Evolutionary conservation across 2,113 vertebrate genomes (phyloP), one percentile per base, ranked within the genome.

Genomic region (Lathamus discolor): DNA sequence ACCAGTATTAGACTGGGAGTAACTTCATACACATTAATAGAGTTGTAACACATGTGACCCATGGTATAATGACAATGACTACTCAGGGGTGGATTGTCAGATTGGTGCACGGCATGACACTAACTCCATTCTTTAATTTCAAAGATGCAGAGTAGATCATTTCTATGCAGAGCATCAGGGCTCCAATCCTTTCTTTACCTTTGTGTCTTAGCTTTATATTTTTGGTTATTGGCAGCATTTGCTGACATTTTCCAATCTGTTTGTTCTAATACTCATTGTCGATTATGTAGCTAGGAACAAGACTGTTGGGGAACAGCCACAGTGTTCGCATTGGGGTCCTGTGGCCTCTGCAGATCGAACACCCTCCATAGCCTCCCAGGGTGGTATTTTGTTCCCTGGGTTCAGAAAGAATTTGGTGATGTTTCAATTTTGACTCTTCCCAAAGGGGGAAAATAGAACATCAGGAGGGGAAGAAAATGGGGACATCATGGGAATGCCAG

Each of bases 1-100:
- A 73, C 92, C 81, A 91, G 37, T 51, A 81, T 89, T 94, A 74
- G 86, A 69, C 67, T 85, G 79, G 86, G 88, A 96, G 86, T 91
- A 96, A 94, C 88, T 95, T 95, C 96, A 92, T 95, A 87, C 96
- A 96, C 94, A 87, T 91, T 96, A 94, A 95, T 96, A 94, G 92
- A 94, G 88, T 87, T 96, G 92, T 94, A 87, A 92, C 81, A 93
- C 92, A 68, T 93, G 92, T 94, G 92, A 95, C 92, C 92, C 31
- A 0, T 91, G 81, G 54, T 92, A 89, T 94, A 93, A 96, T 87
- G 86, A 93, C 94, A 95, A 83, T 73, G 89, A 93, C 96, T 95
- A 93, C 75, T 96, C 92, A 91, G 92, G 89, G 89, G 49, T 95
- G 92, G 89, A 73, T 96, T 93, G 94, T 96, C 83, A 77, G 81